Percentiles rank a stretch among this genome's conserved stretches.
Conservation (phyloP, 1,140 invertebrate species). For the Archivesica marissinica region DNA sequence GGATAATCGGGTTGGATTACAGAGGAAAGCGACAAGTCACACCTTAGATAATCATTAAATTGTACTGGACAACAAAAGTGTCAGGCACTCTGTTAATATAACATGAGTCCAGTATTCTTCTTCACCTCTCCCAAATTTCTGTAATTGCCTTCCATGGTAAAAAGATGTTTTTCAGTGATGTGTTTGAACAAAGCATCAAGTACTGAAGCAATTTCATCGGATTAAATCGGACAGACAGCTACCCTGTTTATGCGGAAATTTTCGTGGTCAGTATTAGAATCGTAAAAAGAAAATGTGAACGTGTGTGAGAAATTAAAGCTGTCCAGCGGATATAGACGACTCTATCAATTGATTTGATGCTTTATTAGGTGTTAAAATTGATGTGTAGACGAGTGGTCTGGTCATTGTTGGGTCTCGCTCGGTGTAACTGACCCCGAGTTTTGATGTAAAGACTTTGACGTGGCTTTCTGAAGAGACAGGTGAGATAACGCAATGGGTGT, state of each 20-base stretch:
- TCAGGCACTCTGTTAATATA: conserved; percentile 1
- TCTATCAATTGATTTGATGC: conserved; percentile 17
- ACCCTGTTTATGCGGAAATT: background rate
- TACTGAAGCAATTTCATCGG: conserved; percentile 23
- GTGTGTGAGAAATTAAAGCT: conserved; percentile 15
- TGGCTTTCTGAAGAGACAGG: background rate
- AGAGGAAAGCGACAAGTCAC: conserved; percentile 3
- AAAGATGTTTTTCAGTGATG: conserved; percentile 29
- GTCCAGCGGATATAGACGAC: conserved; percentile 17
- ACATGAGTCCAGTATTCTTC: conserved; percentile 2
- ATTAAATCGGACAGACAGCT: conserved; percentile 1
- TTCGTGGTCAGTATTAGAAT: background rate
- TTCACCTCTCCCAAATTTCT: conserved; percentile 12
- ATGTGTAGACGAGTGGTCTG: conserved; percentile 1
- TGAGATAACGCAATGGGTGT: background rate
- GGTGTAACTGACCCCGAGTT: background rate
- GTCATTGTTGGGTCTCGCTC: conserved; percentile 4
- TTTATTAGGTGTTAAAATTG: conserved; percentile 33
- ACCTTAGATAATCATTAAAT: conserved; percentile 34
- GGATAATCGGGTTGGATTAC: conserved; percentile 14
- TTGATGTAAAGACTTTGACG: conserved; percentile 2
- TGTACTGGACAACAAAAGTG: background rate
- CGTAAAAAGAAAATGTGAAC: background rate
- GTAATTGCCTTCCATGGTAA: conserved; percentile 33
- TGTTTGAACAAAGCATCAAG: background rate